Conservation (phyloP, 2,888 invertebrate species). For the Hyposoter didymator region DNA sequence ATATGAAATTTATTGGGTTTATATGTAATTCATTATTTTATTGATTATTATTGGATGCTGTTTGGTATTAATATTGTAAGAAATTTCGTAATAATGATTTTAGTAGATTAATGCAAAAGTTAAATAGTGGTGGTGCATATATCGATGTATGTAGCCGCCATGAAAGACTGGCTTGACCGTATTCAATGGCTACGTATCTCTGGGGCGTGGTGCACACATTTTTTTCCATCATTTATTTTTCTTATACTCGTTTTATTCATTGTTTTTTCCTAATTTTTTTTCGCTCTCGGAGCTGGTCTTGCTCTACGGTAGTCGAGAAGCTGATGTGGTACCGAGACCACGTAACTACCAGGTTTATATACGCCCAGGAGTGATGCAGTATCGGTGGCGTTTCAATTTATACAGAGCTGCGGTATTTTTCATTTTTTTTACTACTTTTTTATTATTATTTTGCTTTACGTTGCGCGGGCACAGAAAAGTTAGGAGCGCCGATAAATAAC, state of each 20-base stretch:
- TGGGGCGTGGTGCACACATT: conserved; percentile 79
- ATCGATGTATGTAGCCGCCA: conserved; percentile 20
- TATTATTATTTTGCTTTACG: not conserved
- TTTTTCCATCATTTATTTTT: conserved; percentile 69
- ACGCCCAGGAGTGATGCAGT: conserved; percentile 35
- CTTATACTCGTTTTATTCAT: conserved; percentile 18
- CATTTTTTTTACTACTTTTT: not conserved
- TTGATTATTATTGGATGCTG: not conserved
- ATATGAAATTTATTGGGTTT: not conserved
- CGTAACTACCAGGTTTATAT: conserved; percentile 47
- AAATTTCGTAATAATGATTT: not conserved
- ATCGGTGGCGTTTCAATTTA: conserved; percentile 56
- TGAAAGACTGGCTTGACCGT: conserved; percentile 35
- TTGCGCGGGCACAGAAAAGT: conserved; percentile 3
- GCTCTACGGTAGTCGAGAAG: conserved; percentile 54
- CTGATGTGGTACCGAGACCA: conserved; percentile 52
- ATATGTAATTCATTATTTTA: not conserved
- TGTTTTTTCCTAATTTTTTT: conserved; percentile 8
- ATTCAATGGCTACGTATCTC: conserved; percentile 73
- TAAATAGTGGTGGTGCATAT: not conserved
- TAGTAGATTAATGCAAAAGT: not conserved
- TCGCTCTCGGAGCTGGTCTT: conserved; percentile 27
- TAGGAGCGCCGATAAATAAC: conserved; percentile 17
- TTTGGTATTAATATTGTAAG: not conserved
- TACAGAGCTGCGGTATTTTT: conserved; percentile 13